Evolutionary conservation across 2,797 vertebrate genomes (phyloP).

Genomic region (Synaphobranchus kaupii): DNA sequence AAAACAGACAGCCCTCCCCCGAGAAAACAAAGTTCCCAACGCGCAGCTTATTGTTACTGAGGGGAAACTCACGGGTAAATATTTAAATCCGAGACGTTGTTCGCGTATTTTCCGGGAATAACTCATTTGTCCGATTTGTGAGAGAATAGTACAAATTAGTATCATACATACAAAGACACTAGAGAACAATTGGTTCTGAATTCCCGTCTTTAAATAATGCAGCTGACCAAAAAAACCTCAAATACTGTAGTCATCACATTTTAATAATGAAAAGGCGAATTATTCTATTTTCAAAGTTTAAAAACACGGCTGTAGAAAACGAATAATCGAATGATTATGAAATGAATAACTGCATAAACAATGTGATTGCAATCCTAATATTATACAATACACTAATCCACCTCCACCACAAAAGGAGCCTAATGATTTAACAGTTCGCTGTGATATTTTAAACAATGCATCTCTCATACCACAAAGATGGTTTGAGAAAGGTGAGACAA

Average conservation of each 20-base stretch:
- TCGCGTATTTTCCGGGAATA: background rate
- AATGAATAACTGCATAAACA: background rate
- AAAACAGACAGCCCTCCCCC: background rate
- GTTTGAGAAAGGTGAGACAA: background rate
- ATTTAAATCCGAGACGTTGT: background rate
- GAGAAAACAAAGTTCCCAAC: background rate
- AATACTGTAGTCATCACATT: background rate
- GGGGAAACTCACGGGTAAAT: background rate
- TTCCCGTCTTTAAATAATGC: background rate
- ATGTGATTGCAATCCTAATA: background rate
- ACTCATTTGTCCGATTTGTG: background rate
- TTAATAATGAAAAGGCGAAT: background rate
- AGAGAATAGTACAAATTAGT: background rate
- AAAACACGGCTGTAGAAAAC: background rate
- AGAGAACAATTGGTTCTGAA: background rate
- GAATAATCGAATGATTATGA: background rate
- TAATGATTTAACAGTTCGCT: background rate
- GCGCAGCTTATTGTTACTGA: background rate
- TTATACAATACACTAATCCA: background rate
- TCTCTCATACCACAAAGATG: background rate
- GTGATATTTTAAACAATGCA: background rate
- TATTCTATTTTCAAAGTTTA: background rate
- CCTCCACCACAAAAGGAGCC: no score
- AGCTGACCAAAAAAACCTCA: background rate
- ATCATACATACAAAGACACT: background rate